Conservation (phyloP, 2,113 vertebrate genomes). For the zebrafish (Danio rerio) region GRCz12tu NC_133198.1:3632501-3633000, state of each 20-base stretch:
- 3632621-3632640: background rate
- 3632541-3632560: too few species aligned
- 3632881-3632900: background rate
- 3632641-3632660: background rate
- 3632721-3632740: background rate
- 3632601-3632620: too few species aligned
- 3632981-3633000: background rate
- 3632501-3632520: background rate
- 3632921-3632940: background rate
- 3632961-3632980: background rate
- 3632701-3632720: background rate
- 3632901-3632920: background rate
- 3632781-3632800: background rate
- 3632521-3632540: background rate
- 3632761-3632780: background rate
- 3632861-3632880: background rate
- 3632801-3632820: background rate
- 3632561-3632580: too few species aligned
- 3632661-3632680: too few species aligned
- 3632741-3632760: constrained; percentile 5
- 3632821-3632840: background rate
- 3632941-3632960: background rate
- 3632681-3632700: background rate
- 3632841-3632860: background rate
- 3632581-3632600: too few species aligned